Base-by-base conservation (phyloP, 2,113 vertebrate genomes). In the Corvus moneduloides region DNA sequence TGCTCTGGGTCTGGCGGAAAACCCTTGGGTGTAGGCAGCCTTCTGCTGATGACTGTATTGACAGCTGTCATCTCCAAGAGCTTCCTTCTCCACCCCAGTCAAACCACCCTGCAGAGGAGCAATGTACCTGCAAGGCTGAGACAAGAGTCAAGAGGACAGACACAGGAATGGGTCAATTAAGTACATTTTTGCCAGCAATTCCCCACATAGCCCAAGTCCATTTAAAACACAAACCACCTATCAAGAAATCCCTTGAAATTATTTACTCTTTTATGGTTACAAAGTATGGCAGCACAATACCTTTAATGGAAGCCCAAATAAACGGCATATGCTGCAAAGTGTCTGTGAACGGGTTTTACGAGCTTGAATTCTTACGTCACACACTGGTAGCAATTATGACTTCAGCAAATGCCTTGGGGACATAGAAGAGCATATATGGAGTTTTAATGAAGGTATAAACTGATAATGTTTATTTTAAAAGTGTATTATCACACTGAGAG, bases 211-310 rank as follows among this genome's bases (percentile, higher is more conserved):
- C 64, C 67, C 39, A 91, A 95, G 81, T 95, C 92, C 87, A 92
- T 97, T 97, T 97, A 92, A 97, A 98, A 96, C 94, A 97, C 89
- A 97, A 97, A 89, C 96, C 90, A 96, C 86, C 95, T 97, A 94
- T 96, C 96, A 96, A 96, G 91, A 82, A 92, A 92, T 78, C 56
- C 83, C 97, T 98, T 96, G 96, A 96, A 98, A 98, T 97, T 97
- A 97, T 98, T 97, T 97, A 96, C 90, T 97, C 64, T 97, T 97
- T 98, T 97, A 97, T 94, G 90, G 87, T 94, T 96, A 94, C 89
- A 93, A 96, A 96, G 79, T 96, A 96, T 96, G 92, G 97, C 93
- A 98, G 97, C 84, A 83, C 94, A 95, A 97, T 97, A 77, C 88
- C 93, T 98, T 97, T 98, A 97, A 96, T 96, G 89, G 95, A 96